Evolutionary conservation across 1,140 invertebrate genomes (phyloP), one percentile per base, ranked within the genome.

Genomic region (Pseudomyrmex flavicornis): DNA sequence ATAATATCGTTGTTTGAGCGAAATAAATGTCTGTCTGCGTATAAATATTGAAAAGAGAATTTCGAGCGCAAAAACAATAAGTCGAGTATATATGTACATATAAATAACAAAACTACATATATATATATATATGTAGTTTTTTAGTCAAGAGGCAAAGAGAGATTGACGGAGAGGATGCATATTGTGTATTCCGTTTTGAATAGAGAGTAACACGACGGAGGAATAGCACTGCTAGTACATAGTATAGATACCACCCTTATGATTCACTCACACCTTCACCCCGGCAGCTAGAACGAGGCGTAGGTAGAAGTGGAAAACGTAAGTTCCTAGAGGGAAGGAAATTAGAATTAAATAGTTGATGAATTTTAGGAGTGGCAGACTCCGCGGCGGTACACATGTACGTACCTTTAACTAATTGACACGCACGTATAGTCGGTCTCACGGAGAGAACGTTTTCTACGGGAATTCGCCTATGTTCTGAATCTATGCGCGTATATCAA

Each of bases 291-390:
- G 62, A 73, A 77, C 70, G 59, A 69, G 74, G 68, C 82, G 77
- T 63, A 72, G 75, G 73, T 72, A 44, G 70, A 58, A 62, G 70
- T 83, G 83, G 70, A 75, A 82, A 82, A 79, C 62, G 77, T 90
- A 84, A 90, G 87, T 85, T 90, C 79, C 76, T 85, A 35, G 73
- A 86, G 80, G 87, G 69, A 89, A 92, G 91, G 90, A 91, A 91
- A 92, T 92, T 91, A 91, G 89, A 92, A 92, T 92, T 92, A 90
- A 91, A 92, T 92, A 91, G 88, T 91, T 92, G 91, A 92, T 92
- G 91, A 92, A 92, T 92, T 92, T 91, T 92, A 92, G 89, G 87
- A 91, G 88, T 76, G 85, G 84, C 83, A 85, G 87, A 79, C 83
- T 83, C 54, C 82, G 69, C 72, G 70, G 70, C 17, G 58, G 70